Percentiles rank a stretch among this genome's conserved stretches.
Evolutionary conservation across 2,888 invertebrate genomes (phyloP).

Genomic region (Oscheius sp.): DNA sequence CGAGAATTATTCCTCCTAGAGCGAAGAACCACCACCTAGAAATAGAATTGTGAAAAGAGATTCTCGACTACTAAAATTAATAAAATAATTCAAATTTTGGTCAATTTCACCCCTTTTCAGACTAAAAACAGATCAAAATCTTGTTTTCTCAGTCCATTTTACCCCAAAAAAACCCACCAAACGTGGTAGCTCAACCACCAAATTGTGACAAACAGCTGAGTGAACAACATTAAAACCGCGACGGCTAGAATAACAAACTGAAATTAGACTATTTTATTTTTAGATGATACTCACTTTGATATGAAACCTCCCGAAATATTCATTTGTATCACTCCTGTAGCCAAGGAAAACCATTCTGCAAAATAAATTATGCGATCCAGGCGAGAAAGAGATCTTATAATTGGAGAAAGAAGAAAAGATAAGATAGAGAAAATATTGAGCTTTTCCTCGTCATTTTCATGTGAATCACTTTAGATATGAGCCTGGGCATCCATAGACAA

Average conservation of each 20-base stretch:
- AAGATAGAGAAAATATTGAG: neutral
- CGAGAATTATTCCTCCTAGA: neutral
- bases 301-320: neutral
- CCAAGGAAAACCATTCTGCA: no score
- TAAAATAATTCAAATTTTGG: no score
- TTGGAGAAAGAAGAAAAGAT: conserved; percentile 57
- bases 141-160: no score
- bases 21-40: neutral
- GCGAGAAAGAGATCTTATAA: no score
- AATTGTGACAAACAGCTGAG: neutral
- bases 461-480: no score
- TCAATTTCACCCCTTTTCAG: no score
- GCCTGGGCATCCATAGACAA: no score
- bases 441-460: no score
- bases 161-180: neutral
- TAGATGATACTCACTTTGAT: neutral
- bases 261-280: neutral
- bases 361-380: no score
- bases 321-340: neutral
- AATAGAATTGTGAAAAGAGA: neutral
- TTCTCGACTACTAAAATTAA: no score
- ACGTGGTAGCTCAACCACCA: neutral
- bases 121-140: no score
- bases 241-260: neutral
- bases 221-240: neutral